A percentile compares a stretch with the other conserved stretches of the same genome.
Conservation (phyloP, 2,113 vertebrate species). For the Muntiacus muntjak region DNA sequence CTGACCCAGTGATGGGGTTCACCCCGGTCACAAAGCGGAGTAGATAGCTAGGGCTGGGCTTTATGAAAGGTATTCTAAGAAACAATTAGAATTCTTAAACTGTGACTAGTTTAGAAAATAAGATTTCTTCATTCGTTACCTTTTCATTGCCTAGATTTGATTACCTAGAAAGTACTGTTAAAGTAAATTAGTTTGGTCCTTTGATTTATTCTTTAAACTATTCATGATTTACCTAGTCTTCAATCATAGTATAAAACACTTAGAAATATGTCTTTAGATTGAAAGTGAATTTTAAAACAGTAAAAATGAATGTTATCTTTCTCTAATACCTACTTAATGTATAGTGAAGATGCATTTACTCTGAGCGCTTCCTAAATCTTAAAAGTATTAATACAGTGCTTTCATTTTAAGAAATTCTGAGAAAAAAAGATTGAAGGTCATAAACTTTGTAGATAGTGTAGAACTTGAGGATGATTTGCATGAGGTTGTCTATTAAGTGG, state of each 20-base stretch:
- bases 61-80: background rate
- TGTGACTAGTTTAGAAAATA: background rate
- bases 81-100: background rate
- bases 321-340: background rate
- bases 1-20: background rate
- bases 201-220: conserved; percentile 10
- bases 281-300: conserved; percentile 29
- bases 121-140: background rate
- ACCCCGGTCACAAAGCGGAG: accelerated
- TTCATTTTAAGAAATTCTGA: background rate
- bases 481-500: background rate
- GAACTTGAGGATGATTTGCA: background rate
- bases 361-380: background rate
- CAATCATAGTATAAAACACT: background rate
- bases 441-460: background rate
- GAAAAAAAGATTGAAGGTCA: background rate
- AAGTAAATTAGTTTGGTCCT: background rate
- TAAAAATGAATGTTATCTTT: conserved; percentile 6
- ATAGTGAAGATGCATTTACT: background rate
- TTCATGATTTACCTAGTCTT: background rate
- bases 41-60: background rate
- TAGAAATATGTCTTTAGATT: conserved; percentile 10
- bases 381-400: background rate
- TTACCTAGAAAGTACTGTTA: background rate
- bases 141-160: background rate